These are phyloP conservation scores for Stichodactyla helianthus DNA, from an alignment of 64 coral and sea anemone species.

Conservation along the genomic window DNA sequence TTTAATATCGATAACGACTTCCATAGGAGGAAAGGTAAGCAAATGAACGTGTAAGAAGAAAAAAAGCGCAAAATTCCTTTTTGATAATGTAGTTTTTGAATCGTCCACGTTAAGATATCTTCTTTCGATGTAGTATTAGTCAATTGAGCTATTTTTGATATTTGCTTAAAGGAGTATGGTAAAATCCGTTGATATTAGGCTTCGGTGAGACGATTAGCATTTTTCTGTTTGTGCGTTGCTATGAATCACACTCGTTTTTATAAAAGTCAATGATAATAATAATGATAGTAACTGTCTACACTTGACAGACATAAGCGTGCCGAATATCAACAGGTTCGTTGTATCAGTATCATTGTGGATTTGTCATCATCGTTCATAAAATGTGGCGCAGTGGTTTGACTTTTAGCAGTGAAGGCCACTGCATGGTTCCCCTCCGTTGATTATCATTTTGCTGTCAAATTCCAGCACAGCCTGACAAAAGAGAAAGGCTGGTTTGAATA, in stretches of 20 bases:
- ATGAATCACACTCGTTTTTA: neutral
- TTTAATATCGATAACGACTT: neutral
- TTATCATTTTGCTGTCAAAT: neutral
- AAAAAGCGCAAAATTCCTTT: neutral
- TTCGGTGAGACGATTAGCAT: neutral
- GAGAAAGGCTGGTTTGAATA: neutral
- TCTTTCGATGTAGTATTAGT: neutral
- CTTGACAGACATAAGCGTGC: constrained; percentile 1
- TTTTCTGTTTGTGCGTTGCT: neutral
- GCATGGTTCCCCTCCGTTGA: neutral
- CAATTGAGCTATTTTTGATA: neutral
- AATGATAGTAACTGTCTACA: neutral
- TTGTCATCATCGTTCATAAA: neutral
- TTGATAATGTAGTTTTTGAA: neutral
- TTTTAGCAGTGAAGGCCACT: neutral
- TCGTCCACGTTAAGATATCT: neutral
- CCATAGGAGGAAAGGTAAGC: neutral
- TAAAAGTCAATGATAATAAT: neutral
- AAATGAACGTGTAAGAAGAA: neutral
- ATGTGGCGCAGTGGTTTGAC: neutral
- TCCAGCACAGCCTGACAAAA: constrained; percentile 2
- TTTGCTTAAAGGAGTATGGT: neutral
- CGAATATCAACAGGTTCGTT: neutral
- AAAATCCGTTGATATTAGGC: neutral
- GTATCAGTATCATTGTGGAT: neutral